Percentiles rank a stretch among this genome's conserved stretches.
Evolutionary conservation across 92 coral and sea anemone genomes (phyloP).

Genomic region (Epizoanthus rinbou): DNA sequence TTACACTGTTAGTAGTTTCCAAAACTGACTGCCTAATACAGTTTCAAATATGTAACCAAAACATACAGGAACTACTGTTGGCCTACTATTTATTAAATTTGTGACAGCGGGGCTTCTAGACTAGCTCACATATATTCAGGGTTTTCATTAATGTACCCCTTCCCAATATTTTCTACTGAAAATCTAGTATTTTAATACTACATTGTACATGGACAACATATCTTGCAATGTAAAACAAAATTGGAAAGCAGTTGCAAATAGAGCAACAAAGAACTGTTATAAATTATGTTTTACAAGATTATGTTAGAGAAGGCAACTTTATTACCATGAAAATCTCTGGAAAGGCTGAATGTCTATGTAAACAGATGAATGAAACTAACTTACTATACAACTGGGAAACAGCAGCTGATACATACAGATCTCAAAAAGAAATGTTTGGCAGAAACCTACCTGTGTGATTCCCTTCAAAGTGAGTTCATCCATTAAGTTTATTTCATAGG

Average conservation of each 20-base stretch:
- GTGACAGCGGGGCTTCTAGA: neutral
- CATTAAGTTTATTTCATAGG: constrained; percentile 98
- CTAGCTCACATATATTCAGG: too few relatives aligned
- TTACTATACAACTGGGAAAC: neutral
- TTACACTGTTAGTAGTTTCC: neutral
- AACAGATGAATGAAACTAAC: too few relatives aligned
- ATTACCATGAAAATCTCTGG: neutral
- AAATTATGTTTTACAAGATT: too few relatives aligned
- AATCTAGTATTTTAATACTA: too few relatives aligned
- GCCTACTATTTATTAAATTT: neutral
- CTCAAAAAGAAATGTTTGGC: neutral
- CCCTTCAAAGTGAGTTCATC: constrained; percentile 97
- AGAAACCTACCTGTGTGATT: constrained; percentile 84
- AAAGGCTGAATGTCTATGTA: neutral
- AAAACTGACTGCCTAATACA: neutral
- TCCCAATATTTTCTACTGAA: too few relatives aligned
- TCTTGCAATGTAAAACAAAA: too few relatives aligned
- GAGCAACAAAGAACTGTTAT: too few relatives aligned
- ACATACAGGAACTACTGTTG: neutral
- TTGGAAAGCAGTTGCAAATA: too few relatives aligned
- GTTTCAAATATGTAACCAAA: neutral
- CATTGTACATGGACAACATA: too few relatives aligned
- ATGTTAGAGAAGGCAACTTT: too few relatives aligned
- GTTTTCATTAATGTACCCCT: too few relatives aligned
- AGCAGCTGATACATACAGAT: neutral